These are phyloP conservation scores for Columba janthina DNA, from an alignment of 2,113 vertebrate species.

Conservation along the genomic window DNA sequence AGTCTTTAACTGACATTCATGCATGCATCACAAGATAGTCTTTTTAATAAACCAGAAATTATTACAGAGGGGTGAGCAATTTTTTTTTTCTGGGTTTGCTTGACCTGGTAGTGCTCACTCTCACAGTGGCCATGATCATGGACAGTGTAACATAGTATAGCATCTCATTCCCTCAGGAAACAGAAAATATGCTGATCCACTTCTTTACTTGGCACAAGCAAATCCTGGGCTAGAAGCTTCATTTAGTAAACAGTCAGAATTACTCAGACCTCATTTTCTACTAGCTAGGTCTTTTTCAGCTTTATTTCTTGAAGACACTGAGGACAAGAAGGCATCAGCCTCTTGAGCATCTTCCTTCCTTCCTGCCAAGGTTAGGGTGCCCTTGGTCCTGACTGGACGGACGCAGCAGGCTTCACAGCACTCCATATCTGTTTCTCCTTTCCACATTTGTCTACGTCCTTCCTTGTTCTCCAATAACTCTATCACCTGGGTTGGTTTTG, in stretches of 20 bases:
- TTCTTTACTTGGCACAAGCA: neutral
- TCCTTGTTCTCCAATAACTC: slow-evolving; percentile 25
- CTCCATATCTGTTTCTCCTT: slow-evolving; percentile 12
- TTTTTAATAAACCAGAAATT: neutral
- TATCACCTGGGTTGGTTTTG: slow-evolving; percentile 34
- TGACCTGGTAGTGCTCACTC: neutral
- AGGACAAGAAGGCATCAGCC: neutral
- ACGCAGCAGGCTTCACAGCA: neutral
- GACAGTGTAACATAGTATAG: neutral
- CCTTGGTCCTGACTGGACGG: neutral
- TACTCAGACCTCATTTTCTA: neutral
- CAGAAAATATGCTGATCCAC: neutral
- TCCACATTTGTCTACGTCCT: neutral
- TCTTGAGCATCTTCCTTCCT: neutral
- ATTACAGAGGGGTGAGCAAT: neutral
- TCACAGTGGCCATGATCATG: neutral
- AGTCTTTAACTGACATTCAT: neutral
- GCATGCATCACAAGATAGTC: neutral
- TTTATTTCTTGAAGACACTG: neutral
- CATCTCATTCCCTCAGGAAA: neutral
- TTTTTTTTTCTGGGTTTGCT: neutral
- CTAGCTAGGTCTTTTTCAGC: neutral
- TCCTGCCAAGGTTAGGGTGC: neutral
- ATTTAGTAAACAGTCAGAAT: neutral
- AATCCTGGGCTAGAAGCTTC: neutral